Evolutionary conservation across 2,888 invertebrate genomes (phyloP), one percentile per base, ranked within the genome.

Genomic region (Nebria salina): DNA sequence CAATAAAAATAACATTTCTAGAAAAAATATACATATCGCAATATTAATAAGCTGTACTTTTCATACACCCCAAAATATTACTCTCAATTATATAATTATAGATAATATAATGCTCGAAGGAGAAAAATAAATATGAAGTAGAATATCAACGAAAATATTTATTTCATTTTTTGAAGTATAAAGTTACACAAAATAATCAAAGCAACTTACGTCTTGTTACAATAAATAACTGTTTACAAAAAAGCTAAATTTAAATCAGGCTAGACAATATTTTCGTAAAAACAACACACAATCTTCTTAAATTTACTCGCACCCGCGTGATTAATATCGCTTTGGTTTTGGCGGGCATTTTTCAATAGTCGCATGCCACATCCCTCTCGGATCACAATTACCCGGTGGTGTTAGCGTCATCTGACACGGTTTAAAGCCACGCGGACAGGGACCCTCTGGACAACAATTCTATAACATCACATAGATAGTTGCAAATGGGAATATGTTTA

Each of bases 381-480:
- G 89, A 83, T 88, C 86, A 75, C 88, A 86, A 42, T 84, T 84
- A 4, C 85, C 79, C 13, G 88, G 88, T 1, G 88, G 87, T 6
- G 83, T 85, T 82, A 89, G 82, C 82, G 86, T 86, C 87, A 89
- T 88, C 11, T 83, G 80, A 82, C 88, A 88, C 0, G 88, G 87
- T 84, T 88, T 87, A 83, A 87, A 89, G 34, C 88, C 89, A 13
- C 87, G 87, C 3, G 88, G 88, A 83, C 89, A 89, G 5, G 83
- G 85, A 3, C 76, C 76, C 65, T 76, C 76, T 15, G 81, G 76
- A 41, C 76, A 76, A 34, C 81, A 81, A 42, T 76, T 76, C 81
- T 81, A 70, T 9, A 81, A 81, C 20, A 20, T 20, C 1, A 20
- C 20, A 79, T 64, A 75, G 54, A 68, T 1, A 75, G 15, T 25